Evolutionary conservation across 1,140 invertebrate species (phyloP).

Genomic region (Adoxophyes honmai): DNA sequence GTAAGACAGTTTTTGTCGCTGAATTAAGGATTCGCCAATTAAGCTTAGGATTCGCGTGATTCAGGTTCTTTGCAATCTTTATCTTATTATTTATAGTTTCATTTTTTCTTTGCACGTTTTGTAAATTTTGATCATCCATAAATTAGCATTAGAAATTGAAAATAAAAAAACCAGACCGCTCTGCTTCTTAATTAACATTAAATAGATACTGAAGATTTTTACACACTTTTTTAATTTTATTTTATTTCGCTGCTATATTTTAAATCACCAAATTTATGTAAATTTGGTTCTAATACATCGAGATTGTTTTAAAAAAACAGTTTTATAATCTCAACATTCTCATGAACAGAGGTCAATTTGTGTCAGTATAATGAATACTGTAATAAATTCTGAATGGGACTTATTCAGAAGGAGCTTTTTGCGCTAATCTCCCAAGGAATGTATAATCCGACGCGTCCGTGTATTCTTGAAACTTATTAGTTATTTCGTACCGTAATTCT

Average conservation of each 20-base stretch:
- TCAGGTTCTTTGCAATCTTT: conserved; percentile 33
- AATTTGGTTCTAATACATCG: too few species aligned
- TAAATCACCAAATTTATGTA: too few species aligned
- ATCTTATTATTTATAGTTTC: background rate
- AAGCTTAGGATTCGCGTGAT: conserved; percentile 59
- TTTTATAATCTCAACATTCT: too few species aligned
- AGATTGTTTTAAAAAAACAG: too few species aligned
- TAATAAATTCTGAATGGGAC: conserved; percentile 4
- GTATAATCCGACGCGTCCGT: background rate
- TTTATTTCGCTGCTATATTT: too few species aligned
- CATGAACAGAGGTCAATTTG: conserved; percentile 2
- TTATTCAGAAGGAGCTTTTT: conserved; percentile 12
- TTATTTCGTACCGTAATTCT: background rate
- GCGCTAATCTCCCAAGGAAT: conserved; percentile 6
- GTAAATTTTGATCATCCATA: background rate
- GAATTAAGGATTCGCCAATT: conserved; percentile 39
- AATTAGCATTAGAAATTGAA: background rate
- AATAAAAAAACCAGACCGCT: too few species aligned
- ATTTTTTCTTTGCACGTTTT: background rate
- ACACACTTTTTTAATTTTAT: too few species aligned
- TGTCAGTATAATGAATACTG: too few species aligned
- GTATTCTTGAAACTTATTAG: conserved; percentile 6
- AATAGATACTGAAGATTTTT: too few species aligned
- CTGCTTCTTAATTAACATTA: too few species aligned
- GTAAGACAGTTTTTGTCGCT: conserved; percentile 59